phyloP scores from a whole-genome alignment of 2,888 invertebrate species.

The Cheilosia scutellata region DNA sequence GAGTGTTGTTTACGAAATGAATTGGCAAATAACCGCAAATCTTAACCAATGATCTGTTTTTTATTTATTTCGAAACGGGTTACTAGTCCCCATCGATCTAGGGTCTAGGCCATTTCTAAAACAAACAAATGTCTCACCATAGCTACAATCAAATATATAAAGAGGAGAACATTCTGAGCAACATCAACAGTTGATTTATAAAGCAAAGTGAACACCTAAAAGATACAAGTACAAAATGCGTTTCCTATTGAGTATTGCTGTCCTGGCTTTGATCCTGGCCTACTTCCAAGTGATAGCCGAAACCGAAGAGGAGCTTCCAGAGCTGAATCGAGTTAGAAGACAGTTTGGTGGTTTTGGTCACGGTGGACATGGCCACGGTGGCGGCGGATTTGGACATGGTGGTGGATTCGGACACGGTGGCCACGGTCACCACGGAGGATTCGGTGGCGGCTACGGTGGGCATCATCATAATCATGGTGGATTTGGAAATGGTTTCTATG shows the following conservation, averaged over 20 bases:
- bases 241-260: slow-evolving; percentile 4
- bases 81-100: no score
- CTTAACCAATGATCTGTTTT: no score
- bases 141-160: not conserved
- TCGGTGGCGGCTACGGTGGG: not conserved
- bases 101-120: not conserved
- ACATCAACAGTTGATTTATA: not conserved
- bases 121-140: no score
- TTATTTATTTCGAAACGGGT: no score
- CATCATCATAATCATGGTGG: not conserved
- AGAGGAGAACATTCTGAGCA: not conserved
- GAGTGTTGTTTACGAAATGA: no score
- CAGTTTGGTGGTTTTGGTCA: slow-evolving; percentile 6
- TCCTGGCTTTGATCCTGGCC: slow-evolving; percentile 22
- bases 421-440: slow-evolving; percentile 20
- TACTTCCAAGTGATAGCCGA: slow-evolving; percentile 8
- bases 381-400: not conserved
- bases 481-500: not conserved
- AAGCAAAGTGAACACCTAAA: not conserved
- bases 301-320: not conserved
- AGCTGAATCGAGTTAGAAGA: slow-evolving; percentile 8
- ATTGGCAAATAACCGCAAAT: no score
- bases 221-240: slow-evolving; percentile 3
- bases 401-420: not conserved
- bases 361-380: slow-evolving; percentile 20